Conservation (phyloP, 2,113 vertebrate genomes). For the Pangasianodon hypophthalmus region DNA sequence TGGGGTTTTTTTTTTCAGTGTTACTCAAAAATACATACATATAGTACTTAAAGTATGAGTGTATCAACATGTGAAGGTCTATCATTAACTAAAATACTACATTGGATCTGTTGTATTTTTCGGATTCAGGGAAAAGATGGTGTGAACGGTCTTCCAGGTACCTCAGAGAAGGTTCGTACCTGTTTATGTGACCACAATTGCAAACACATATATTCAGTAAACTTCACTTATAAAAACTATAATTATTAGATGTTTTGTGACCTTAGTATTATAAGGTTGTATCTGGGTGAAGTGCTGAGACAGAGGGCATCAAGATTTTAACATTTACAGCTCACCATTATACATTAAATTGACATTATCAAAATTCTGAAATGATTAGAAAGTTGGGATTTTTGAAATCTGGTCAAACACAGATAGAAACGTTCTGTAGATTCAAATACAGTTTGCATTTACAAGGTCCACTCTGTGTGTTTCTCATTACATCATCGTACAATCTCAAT, state of each 20-base stretch:
- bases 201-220: background rate
- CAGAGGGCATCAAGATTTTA: background rate
- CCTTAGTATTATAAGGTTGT: background rate
- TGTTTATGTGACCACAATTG: background rate
- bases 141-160: conserved; percentile 66
- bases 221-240: background rate
- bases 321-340: background rate
- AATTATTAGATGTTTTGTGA: background rate
- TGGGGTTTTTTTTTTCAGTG: background rate
- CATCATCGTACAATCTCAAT: background rate
- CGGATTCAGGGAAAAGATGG: conserved; percentile 73
- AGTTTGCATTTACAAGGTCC: background rate
- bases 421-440: background rate
- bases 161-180: conserved; percentile 72
- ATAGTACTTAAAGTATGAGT: background rate
- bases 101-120: background rate
- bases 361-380: background rate
- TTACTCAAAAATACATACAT: background rate
- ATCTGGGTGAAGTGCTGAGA: background rate
- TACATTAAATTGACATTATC: background rate
- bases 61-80: background rate
- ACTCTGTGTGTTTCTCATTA: background rate
- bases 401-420: background rate
- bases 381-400: background rate
- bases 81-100: background rate